These are phyloP conservation scores for Oreochromis aureus DNA, from an alignment of 2,113 vertebrate genomes.

Conservation along the genomic window DNA sequence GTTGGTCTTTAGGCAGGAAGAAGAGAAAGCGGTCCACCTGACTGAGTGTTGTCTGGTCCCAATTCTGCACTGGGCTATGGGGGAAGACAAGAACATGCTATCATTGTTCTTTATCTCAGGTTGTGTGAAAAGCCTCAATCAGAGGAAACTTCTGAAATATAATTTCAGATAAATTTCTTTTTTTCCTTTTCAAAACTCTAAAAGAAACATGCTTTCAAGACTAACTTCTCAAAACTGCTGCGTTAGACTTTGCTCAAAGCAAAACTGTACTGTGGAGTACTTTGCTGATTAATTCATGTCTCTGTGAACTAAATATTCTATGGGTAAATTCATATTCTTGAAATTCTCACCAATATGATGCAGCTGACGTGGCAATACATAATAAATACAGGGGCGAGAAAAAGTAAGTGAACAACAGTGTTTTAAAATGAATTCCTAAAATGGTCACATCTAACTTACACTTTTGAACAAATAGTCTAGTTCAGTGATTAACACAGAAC, in stretches of 20 bases:
- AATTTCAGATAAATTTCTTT: background rate
- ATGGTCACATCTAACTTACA: background rate
- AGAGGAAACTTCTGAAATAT: background rate
- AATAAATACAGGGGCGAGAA: background rate
- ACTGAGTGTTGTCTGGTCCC: slow-evolving; percentile 64
- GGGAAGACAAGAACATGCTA: background rate
- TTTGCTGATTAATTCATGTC: background rate
- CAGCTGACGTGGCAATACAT: background rate
- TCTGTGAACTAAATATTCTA: background rate
- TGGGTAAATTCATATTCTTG: background rate
- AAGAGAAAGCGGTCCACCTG: slow-evolving; percentile 73
- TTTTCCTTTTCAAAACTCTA: background rate
- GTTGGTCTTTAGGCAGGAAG: slow-evolving; percentile 59
- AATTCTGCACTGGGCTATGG: slow-evolving; percentile 54
- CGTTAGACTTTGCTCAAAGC: background rate
- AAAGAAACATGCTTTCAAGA: background rate
- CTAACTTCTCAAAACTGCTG: background rate
- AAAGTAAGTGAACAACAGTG: background rate
- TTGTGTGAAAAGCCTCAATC: background rate
- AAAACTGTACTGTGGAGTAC: background rate
- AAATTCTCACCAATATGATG: background rate
- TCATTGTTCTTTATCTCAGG: background rate
- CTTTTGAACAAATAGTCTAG: background rate
- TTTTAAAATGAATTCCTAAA: background rate
- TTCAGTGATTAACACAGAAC: background rate